Evolutionary conservation across 2,888 invertebrate species (phyloP), one percentile per base, ranked within the genome.

Genomic region (Ectropis crepuscularia): DNA sequence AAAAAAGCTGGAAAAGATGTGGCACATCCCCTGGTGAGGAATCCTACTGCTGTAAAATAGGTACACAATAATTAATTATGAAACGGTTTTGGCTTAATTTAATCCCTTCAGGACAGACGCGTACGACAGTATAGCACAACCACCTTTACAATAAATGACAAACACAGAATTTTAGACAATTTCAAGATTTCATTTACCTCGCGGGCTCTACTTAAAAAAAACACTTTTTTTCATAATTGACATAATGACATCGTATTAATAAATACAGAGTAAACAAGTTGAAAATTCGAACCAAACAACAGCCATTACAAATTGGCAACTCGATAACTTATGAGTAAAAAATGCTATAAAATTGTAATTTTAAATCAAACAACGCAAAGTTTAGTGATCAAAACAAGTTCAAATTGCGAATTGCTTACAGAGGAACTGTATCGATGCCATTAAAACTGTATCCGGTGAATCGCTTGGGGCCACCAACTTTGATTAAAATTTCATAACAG

Each of bases 401-500:
- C 66, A 63, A 57, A 66, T 71, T 65, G 70, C 67, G 64, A 72
- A 74, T 71, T 72, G 69, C 61, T 65, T 61, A 53, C 74, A 75
- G 75, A 77, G 81, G 81, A 83, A 78, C 75, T 77, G 74, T 77
- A 76, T 74, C 71, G 68, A 70, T 68, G 65, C 76, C 68, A 75
- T 76, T 74, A 63, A 71, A 76, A 76, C 66, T 69, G 70, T 75
- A 71, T 74, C 73, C 71, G 66, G 53, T 74, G 75, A 89, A 87
- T 82, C 88, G 76, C 88, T 76, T 75, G 85, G 86, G 89, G 83
- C 79, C 80, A 77, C 78, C 78, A 87, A 89, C 83, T 89, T 90
- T 90, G 90, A 90, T 91, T 91, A 90, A 89, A 90, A 88, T 90
- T 91, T 89, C 88, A 90, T 86, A 87, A 85, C 83, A 81, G 78